Evolutionary conservation across 2,113 vertebrate species (phyloP).

Genomic region (Notarius lentiginosus): DNA sequence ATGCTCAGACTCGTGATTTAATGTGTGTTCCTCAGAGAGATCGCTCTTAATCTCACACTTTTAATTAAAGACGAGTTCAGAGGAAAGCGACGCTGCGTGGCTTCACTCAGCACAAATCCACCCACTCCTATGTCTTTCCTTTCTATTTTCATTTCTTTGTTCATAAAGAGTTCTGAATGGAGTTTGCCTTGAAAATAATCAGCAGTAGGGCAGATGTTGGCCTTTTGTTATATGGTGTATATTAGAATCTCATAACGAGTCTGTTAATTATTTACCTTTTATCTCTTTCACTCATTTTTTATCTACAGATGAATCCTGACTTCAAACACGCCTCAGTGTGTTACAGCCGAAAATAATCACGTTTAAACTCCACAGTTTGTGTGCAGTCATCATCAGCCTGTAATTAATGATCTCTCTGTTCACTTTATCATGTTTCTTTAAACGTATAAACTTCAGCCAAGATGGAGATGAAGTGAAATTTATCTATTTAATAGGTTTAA

Average conservation of each 20-base stretch:
- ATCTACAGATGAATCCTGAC: background rate
- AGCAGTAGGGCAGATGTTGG: constrained; percentile 2
- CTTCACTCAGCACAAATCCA: constrained; percentile 29
- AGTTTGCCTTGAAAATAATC: constrained; percentile 41
- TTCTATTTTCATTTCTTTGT: constrained; percentile 8
- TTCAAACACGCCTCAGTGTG: background rate
- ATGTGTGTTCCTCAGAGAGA: constrained; percentile 46
- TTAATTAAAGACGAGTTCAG: constrained; percentile 52
- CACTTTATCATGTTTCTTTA: background rate
- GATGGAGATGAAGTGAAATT: background rate
- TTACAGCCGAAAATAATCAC: background rate
- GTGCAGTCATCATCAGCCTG: background rate
- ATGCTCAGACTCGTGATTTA: constrained; percentile 25
- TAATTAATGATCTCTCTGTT: background rate
- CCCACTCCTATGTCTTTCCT: background rate
- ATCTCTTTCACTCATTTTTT: background rate
- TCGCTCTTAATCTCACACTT: constrained; percentile 46
- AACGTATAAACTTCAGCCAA: background rate
- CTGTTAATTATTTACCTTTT: constrained; percentile 15
- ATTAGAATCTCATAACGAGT: constrained; percentile 8
- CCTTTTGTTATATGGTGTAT: constrained; percentile 2
- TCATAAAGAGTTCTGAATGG: constrained; percentile 30
- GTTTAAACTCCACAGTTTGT: background rate
- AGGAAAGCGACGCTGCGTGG: constrained; percentile 10
- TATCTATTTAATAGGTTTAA: background rate